Conservation (phyloP, 2,113 vertebrate species). For the Saguinus imperator region DNA sequence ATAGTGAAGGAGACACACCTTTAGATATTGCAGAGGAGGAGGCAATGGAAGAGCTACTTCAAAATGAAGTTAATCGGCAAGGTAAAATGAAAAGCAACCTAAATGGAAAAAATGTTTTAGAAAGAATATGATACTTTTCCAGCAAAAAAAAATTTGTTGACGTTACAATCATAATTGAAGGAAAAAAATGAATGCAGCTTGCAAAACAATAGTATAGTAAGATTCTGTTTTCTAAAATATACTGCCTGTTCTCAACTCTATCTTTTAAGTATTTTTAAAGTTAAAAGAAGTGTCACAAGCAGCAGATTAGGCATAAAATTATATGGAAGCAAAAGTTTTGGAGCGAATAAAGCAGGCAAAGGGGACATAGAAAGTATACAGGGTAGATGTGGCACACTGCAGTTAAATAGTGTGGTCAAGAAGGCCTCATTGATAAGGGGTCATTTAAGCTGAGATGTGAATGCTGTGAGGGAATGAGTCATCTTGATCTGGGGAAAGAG, state of each 20-base stretch:
- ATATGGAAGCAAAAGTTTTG: conserved; percentile 30
- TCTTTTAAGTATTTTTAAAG: conserved; percentile 14
- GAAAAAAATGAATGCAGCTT: background rate
- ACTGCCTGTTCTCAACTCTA: background rate
- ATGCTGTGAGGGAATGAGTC: background rate
- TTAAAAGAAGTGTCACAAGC: background rate
- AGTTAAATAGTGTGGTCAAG: background rate
- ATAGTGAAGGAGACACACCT: conserved; percentile 99
- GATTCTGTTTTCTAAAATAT: background rate
- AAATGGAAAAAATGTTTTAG: conserved; percentile 2
- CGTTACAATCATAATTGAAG: background rate
- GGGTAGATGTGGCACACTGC: background rate
- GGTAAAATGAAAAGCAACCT: conserved; percentile 84
- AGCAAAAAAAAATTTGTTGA: background rate
- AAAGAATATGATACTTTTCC: conserved; percentile 28
- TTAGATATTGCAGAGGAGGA: conserved; percentile 99
- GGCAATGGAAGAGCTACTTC: conserved; percentile 98
- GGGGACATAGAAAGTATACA: background rate
- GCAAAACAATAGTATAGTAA: background rate
- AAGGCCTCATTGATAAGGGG: background rate
- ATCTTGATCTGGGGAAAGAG: background rate
- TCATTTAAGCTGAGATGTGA: background rate
- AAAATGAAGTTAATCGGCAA: conserved; percentile 98
- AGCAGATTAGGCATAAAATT: background rate
- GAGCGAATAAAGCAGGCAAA: background rate